These are phyloP conservation scores for Musca domestica DNA, from an alignment of 1,140 invertebrate genomes.

Conservation along the genomic window DNA sequence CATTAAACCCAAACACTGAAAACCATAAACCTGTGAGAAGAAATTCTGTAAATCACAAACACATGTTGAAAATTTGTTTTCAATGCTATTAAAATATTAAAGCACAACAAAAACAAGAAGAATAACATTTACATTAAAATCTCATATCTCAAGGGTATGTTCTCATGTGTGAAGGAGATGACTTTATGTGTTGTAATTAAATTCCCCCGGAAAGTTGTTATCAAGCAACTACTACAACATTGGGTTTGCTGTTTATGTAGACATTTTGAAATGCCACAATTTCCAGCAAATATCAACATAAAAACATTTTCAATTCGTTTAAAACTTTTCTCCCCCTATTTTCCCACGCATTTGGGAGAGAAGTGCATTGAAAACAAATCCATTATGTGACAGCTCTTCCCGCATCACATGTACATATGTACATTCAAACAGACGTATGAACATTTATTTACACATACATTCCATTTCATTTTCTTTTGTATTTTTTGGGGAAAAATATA, in stretches of 20 bases:
- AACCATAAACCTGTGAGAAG: neutral
- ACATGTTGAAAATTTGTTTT: conserved; percentile 17
- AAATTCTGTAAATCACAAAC: conserved; percentile 8
- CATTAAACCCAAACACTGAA: too few species aligned
- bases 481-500: neutral
- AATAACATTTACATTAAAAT: neutral
- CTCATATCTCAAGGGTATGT: neutral
- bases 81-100: neutral
- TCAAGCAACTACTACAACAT: too few species aligned
- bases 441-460: neutral
- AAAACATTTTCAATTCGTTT: conserved; percentile 1
- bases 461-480: too few species aligned
- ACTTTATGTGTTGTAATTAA: too few species aligned
- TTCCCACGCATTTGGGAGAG: conserved; percentile 13
- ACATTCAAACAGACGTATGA: neutral
- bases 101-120: neutral
- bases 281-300: neutral
- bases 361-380: neutral
- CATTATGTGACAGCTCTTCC: neutral
- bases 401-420: neutral
- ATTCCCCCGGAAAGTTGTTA: too few species aligned
- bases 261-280: too few species aligned
- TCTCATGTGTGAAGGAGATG: too few species aligned
- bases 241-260: too few species aligned
- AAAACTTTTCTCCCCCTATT: conserved; percentile 11